Base-by-base conservation (phyloP, 2,797 vertebrate genomes). In the Pteropus rufus region DNA sequence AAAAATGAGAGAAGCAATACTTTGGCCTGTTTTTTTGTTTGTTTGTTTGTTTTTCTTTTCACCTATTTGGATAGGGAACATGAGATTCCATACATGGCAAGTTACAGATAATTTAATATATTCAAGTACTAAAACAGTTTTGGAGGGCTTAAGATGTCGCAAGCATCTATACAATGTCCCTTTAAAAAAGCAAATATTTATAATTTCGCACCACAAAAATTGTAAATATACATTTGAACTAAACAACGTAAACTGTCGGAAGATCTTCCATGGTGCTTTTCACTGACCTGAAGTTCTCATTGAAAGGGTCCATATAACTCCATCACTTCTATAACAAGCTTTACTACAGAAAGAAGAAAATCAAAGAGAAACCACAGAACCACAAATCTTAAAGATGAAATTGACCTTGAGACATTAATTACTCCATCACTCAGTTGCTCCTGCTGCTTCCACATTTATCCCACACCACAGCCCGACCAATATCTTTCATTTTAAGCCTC, bases 291-390 rank as follows among this genome's bases (percentile, higher is more conserved):
- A 58, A 72, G 52, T 36, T 72, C 81, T 95, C 58, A 67, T 73
- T n/a, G 76, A 85, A 94, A 1, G 21, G 10, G 14, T 41, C 69
- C 52, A 5, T 29, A 21, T 41, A 72, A 77, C 16, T 49, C 41
- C 58, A 39, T 62, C 8, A 18, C 54, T 94, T 97, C 83, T 44
- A 23, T n/a, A 84, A 60, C 9, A 91, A 67, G 19, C 72, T 94
- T 91, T 67, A 89, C 39, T 41, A 70, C 77, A 93, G 46, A 92
- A 77, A 41, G 46, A 36, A 80, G 67, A 56, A 92, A 90, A 81
- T 82, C 26, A 56, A 76, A 90, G 36, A 46, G 58, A 92, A 95
- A 56, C 69, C 92, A 91, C 93, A 94, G 91, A 96, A 89, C 83
- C 19, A 2, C 54, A 87, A 73, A 80, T 44, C 52, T 52, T 31